Evolutionary conservation across 2,888 invertebrate species (phyloP).

Genomic region (Lasius platythorax): DNA sequence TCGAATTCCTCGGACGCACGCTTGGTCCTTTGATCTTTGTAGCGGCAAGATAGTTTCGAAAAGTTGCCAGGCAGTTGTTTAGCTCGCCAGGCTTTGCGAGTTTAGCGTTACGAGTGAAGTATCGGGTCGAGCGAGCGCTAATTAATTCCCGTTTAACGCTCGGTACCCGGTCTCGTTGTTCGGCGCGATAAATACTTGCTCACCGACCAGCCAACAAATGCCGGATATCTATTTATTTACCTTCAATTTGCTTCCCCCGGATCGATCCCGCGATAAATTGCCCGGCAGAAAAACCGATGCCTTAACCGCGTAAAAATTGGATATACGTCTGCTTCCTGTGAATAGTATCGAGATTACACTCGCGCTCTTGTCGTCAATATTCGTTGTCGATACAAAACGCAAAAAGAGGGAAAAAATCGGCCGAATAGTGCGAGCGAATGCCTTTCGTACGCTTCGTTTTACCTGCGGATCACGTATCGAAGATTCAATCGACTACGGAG

Average conservation of each 20-base stretch:
- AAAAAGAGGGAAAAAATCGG: neutral
- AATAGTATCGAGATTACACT: constrained; percentile 25
- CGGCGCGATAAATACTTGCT: constrained; percentile 46
- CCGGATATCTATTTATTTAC: constrained; percentile 38
- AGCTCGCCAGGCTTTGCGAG: constrained; percentile 34
- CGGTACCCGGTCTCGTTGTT: neutral
- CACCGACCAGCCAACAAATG: constrained; percentile 28
- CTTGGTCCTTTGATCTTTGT: constrained; percentile 48
- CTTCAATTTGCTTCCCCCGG: constrained; percentile 12
- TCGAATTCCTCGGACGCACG: constrained; percentile 44
- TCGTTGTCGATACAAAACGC: neutral
- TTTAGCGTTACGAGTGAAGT: constrained; percentile 48
- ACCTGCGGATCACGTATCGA: constrained; percentile 40
- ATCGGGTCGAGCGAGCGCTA: constrained; percentile 39
- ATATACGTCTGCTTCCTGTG: neutral
- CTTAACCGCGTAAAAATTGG: constrained; percentile 26
- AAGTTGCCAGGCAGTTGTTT: constrained; percentile 52
- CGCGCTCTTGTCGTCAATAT: constrained; percentile 20
- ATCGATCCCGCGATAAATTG: constrained; percentile 19
- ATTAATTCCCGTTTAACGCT: constrained; percentile 56
- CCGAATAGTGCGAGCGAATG: constrained; percentile 2
- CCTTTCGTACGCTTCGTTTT: constrained; percentile 32
- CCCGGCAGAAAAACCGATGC: constrained; percentile 13
- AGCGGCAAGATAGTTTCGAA: constrained; percentile 51
- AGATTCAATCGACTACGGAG: constrained; percentile 40